A percentile compares a stretch with the other conserved stretches of the same genome.
Conservation (phyloP, 2,888 invertebrate genomes). For the Phortica magna region DNA sequence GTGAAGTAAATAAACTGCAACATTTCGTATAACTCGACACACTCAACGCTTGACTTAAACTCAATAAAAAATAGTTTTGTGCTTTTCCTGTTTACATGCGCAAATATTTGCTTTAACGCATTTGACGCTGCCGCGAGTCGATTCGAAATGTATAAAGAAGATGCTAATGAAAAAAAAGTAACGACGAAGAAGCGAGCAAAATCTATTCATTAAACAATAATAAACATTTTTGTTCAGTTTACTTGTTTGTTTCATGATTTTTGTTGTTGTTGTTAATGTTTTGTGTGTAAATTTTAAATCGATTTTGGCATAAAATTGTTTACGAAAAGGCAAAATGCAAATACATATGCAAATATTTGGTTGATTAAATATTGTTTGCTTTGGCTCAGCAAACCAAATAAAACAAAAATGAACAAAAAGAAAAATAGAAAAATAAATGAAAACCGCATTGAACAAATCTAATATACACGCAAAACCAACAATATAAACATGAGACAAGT, state of each 20-base stretch:
- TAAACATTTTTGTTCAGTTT: background rate
- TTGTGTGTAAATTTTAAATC: background rate
- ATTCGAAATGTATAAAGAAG: too few relatives aligned
- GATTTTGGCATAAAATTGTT: constrained; percentile 9
- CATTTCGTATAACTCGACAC: background rate
- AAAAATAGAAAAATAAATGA: background rate
- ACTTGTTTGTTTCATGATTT: background rate
- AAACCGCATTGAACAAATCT: background rate
- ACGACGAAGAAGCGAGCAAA: background rate
- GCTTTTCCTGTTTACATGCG: background rate
- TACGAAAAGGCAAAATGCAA: background rate
- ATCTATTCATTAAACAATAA: constrained; percentile 1
- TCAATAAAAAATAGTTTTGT: constrained; percentile 12
- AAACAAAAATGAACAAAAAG: background rate
- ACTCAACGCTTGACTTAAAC: background rate
- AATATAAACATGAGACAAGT: too few relatives aligned
- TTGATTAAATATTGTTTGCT: constrained; percentile 18
- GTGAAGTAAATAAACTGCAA: background rate
- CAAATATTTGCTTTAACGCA: constrained; percentile 13
- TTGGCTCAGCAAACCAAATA: background rate
- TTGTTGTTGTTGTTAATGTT: background rate
- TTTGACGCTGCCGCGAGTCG: background rate
- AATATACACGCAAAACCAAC: too few relatives aligned
- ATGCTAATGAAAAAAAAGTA: too few relatives aligned
- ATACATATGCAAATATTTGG: background rate